phyloP scores from a whole-genome alignment of 2,113 vertebrate genomes.

The Casuarius casuarius region DNA sequence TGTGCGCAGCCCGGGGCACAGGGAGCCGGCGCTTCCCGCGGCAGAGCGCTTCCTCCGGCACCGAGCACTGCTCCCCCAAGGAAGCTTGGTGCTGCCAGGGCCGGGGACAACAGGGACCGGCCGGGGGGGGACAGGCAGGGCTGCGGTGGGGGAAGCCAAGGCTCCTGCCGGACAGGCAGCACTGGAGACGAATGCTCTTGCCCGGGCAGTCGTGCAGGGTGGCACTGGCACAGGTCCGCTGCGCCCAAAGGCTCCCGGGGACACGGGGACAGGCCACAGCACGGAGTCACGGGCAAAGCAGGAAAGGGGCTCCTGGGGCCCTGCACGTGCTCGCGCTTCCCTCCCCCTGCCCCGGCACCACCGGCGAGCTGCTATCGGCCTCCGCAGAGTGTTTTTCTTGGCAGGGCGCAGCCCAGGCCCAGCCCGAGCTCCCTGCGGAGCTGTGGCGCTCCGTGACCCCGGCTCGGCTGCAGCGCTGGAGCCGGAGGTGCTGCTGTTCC shows the following conservation, averaged over 20 bases:
- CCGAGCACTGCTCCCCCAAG: neutral
- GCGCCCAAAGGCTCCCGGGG: neutral
- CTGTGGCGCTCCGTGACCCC: neutral
- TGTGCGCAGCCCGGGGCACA: too few species aligned
- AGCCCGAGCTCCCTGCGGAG: neutral
- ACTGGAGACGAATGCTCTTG: neutral
- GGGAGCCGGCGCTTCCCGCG: neutral
- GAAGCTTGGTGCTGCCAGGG: neutral
- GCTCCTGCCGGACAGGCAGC: neutral
- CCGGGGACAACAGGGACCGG: too few species aligned
- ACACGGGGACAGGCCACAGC: too few species aligned
- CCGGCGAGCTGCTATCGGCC: neutral
- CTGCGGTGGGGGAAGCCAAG: too few species aligned
- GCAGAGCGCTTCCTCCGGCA: neutral
- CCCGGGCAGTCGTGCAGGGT: neutral
- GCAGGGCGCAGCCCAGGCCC: neutral
- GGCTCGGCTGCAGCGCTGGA: neutral
- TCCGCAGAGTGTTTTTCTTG: neutral
- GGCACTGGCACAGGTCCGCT: neutral
- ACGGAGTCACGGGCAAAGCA: too few species aligned
- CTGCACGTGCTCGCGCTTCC: neutral
- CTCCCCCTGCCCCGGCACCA: neutral
- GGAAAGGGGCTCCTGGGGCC: neutral
- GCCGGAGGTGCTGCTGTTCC: neutral
- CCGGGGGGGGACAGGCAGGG: too few species aligned